Evolutionary conservation across 2,797 vertebrate genomes (phyloP).

Genomic region (Nannoperca obscura): DNA sequence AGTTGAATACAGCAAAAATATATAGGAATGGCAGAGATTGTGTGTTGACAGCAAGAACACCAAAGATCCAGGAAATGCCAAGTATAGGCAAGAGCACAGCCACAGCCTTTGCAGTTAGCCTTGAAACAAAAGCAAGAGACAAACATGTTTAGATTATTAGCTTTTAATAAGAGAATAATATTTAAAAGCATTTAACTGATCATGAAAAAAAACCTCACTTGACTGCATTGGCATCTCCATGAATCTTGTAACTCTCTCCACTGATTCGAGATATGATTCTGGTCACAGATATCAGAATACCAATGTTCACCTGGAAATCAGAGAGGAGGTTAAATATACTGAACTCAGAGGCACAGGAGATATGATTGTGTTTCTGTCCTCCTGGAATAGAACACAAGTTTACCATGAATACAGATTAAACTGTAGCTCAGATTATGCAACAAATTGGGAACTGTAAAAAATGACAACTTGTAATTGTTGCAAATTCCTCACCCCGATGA

Average conservation of each 20-base stretch:
- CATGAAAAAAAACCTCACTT: conserved; percentile 87
- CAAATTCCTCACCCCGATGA: conserved; percentile 90
- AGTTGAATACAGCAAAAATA: conserved; percentile 95
- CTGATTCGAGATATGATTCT: conserved; percentile 97
- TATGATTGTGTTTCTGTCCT: neutral
- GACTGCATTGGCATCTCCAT: conserved; percentile 92
- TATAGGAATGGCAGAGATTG: conserved; percentile 93
- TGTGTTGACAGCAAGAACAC: conserved; percentile 92
- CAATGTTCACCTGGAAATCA: conserved; percentile 90
- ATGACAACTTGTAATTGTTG: conserved; percentile 1
- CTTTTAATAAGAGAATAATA: neutral
- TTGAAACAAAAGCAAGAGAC: conserved; percentile 65
- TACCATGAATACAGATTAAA: neutral
- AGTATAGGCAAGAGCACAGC: conserved; percentile 96
- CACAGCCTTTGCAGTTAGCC: conserved; percentile 94
- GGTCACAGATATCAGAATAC: conserved; percentile 95
- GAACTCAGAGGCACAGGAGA: neutral
- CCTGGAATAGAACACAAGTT: neutral
- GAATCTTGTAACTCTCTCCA: conserved; percentile 94
- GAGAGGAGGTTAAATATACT: neutral
- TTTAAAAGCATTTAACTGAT: neutral
- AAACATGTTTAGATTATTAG: neutral
- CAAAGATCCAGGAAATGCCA: conserved; percentile 97
- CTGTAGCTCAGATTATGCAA: neutral
- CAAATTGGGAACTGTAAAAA: neutral